Conservation (phyloP, 2,888 invertebrate genomes). For the Clanis bilineata region DNA sequence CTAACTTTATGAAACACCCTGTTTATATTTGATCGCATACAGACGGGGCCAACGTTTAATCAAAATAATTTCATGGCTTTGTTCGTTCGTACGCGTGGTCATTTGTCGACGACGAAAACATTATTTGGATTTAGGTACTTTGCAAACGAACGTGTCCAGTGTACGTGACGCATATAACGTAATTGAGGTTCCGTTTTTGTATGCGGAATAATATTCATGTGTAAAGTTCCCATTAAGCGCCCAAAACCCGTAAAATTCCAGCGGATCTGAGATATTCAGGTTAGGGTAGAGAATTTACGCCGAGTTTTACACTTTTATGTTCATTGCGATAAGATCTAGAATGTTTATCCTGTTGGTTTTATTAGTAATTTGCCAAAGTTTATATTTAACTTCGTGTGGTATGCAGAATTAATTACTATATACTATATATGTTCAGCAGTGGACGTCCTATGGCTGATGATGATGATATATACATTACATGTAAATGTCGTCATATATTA, state of each 20-base stretch:
- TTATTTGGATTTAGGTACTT: background rate
- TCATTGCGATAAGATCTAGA: background rate
- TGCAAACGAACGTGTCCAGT: too few species aligned
- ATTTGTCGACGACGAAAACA: background rate
- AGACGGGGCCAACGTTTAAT: background rate
- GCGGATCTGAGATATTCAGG: background rate
- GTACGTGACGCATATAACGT: background rate
- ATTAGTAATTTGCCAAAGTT: background rate
- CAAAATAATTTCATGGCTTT: background rate
- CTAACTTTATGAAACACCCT: too few species aligned
- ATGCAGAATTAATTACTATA: too few species aligned
- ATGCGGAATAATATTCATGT: slow-evolving; percentile 7
- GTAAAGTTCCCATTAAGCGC: slow-evolving; percentile 8
- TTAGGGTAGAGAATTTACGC: background rate
- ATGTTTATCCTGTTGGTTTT: background rate
- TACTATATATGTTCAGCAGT: too few species aligned
- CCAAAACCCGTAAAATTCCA: slow-evolving; percentile 5
- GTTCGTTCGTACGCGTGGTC: background rate
- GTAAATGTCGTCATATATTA: background rate
- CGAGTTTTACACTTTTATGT: background rate
- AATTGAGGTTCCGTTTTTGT: background rate
- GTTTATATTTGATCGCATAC: slow-evolving; percentile 17
- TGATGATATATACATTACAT: background rate
- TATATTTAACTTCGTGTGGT: background rate
- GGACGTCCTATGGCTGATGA: too few species aligned